A percentile compares a stretch with the other conserved stretches of the same genome.
Evolutionary conservation across 2,888 invertebrate genomes (phyloP).

Genomic region (Platycheirus albimanus): DNA sequence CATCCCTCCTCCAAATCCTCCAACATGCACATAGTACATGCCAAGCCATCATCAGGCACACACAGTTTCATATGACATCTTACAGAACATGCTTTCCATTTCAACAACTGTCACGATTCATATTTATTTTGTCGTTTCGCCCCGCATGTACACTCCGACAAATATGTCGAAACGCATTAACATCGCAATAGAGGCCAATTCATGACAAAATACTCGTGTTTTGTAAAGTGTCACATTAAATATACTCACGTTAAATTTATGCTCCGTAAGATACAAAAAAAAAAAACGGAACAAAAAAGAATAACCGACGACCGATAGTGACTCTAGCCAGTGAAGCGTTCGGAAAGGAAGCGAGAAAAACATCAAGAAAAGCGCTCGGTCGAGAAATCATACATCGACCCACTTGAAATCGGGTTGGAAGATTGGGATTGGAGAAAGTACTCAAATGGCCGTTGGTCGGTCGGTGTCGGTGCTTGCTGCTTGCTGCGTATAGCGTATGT

Average conservation of each 20-base stretch:
- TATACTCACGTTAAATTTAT: conserved; percentile 60
- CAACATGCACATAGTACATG: conserved; percentile 34
- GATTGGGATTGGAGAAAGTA: conserved; percentile 57
- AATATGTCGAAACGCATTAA: conserved; percentile 83
- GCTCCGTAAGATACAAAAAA: conserved; percentile 30
- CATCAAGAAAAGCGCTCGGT: conserved; percentile 45
- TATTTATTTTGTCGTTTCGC: conserved; percentile 55
- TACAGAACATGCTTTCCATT: conserved; percentile 64
- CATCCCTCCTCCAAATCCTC: not conserved
- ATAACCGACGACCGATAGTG: too few species aligned
- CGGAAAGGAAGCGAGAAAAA: conserved; percentile 45
- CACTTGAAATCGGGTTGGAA: conserved; percentile 20
- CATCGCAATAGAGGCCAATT: conserved; percentile 82
- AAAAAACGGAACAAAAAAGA: too few species aligned
- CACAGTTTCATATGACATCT: conserved; percentile 19
- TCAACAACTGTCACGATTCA: conserved; percentile 73
- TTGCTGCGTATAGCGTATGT: conserved; percentile 8
- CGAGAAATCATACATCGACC: conserved; percentile 35
- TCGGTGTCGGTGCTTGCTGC: too few species aligned
- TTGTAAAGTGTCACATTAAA: conserved; percentile 73
- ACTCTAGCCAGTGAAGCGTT: conserved; percentile 37
- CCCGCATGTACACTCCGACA: conserved; percentile 69
- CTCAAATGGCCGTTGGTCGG: conserved; percentile 33
- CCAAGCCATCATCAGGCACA: not conserved
- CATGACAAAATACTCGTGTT: conserved; percentile 75